Conservation (phyloP, 2,797 vertebrate genomes). For the Lindbergichthys nudifrons region DNA sequence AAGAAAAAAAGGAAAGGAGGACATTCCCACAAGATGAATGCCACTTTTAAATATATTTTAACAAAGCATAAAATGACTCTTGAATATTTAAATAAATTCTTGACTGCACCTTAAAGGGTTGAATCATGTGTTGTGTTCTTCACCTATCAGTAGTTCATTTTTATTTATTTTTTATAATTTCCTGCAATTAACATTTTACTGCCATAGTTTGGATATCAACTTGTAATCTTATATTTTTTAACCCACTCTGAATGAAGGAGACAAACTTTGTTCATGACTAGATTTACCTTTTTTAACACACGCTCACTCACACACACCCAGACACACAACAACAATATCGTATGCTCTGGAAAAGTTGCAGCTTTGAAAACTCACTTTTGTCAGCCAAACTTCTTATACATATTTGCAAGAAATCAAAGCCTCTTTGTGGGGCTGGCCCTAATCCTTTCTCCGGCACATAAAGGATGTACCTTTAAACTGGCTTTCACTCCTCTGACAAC, state of each 20-base stretch:
- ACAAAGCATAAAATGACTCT: neutral
- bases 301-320: conserved; percentile 8
- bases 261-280: conserved; percentile 37
- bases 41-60: neutral
- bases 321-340: conserved; percentile 14
- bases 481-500: conserved; percentile 88
- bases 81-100: neutral
- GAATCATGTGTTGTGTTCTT: neutral
- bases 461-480: conserved; percentile 91
- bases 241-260: neutral
- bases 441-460: conserved; percentile 88
- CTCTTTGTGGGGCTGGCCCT: conserved; percentile 86
- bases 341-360: conserved; percentile 76
- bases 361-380: conserved; percentile 85
- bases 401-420: conserved; percentile 88
- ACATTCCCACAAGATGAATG: conserved; percentile 1
- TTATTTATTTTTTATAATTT: neutral
- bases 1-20: neutral
- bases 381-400: conserved; percentile 85
- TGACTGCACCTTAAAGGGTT: accelerated
- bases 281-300: conserved; percentile 29
- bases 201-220: neutral
- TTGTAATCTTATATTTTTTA: conserved; percentile 19
- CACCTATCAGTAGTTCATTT: neutral
- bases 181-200: conserved; percentile 12